These are phyloP conservation scores for Morinoia aosen DNA, from an alignment of 2,888 invertebrate genomes.

Conservation along the genomic window DNA sequence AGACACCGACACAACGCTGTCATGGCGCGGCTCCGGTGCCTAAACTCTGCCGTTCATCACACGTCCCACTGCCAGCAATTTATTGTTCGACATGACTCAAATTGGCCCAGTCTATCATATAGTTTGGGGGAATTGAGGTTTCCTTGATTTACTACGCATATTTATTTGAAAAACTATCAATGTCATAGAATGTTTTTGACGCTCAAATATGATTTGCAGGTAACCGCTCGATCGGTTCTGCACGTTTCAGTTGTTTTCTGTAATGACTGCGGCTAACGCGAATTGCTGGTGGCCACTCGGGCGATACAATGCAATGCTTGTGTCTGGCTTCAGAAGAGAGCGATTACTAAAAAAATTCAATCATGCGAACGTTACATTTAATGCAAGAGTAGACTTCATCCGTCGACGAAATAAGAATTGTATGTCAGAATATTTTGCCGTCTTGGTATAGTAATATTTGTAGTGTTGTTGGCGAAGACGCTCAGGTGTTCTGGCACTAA, in stretches of 20 bases:
- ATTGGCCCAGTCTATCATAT: conserved; percentile 31
- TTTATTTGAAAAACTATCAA: not conserved
- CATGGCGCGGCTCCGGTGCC: not conserved
- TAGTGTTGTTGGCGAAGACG: not conserved
- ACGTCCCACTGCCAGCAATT: not conserved
- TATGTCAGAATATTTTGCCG: not conserved
- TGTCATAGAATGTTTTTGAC: not conserved
- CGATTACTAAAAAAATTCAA: too few relatives aligned
- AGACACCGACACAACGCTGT: not conserved
- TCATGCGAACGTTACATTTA: not conserved
- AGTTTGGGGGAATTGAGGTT: not conserved
- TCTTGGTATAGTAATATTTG: too few relatives aligned
- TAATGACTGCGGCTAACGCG: not conserved
- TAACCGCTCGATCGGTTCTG: not conserved
- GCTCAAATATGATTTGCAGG: not conserved
- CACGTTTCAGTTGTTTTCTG: not conserved
- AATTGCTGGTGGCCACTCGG: not conserved
- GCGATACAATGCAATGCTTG: not conserved
- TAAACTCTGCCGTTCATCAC: not conserved
- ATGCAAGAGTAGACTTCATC: not conserved
- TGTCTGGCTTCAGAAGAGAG: too few relatives aligned
- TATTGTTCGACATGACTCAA: conserved; percentile 22
- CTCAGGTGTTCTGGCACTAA: not conserved
- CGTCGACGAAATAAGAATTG: not conserved
- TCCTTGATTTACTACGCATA: conserved; percentile 9